Percentiles rank a stretch among this genome's conserved stretches.
phyloP scores from a whole-genome alignment of 2,888 invertebrate genomes.

The Caenorhabditis sulstoni region DNA sequence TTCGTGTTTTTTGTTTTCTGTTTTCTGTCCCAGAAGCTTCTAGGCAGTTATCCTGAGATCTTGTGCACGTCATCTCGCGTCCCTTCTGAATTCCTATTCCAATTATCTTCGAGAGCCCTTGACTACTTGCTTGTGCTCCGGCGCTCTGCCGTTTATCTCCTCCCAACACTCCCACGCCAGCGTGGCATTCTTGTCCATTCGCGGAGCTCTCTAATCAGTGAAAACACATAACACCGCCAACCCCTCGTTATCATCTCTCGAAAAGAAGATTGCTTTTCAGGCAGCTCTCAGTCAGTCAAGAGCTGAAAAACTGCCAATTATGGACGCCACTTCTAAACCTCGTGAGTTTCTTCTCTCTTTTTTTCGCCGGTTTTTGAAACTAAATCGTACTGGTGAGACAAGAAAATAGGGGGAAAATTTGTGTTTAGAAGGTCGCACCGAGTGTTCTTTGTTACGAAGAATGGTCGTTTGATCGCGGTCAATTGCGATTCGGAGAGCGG shows the following conservation, averaged over 20 bases:
- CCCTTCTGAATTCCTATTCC: constrained; percentile 22
- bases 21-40: constrained; percentile 5
- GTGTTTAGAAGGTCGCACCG: neutral
- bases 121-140: constrained; percentile 2
- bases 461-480: constrained; percentile 37
- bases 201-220: neutral
- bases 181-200: neutral
- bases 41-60: constrained; percentile 19
- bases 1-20: constrained; percentile 18
- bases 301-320: constrained; percentile 28
- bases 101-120: constrained; percentile 49
- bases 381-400: neutral
- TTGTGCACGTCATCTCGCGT: constrained; percentile 27
- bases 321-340: constrained; percentile 43
- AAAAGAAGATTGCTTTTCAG: constrained; percentile 18
- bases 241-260: constrained; percentile 23
- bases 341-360: constrained; percentile 26
- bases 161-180: neutral
- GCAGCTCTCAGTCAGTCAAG: constrained; percentile 4
- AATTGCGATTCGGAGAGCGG: neutral
- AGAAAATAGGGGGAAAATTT: neutral
- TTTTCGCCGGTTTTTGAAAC: neutral
- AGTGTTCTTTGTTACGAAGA: constrained; percentile 20
- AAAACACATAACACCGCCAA: neutral
- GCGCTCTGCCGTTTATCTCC: neutral